phyloP scores from a whole-genome alignment of 2,113 vertebrate genomes.

The Gracilinanus agilis region DNA sequence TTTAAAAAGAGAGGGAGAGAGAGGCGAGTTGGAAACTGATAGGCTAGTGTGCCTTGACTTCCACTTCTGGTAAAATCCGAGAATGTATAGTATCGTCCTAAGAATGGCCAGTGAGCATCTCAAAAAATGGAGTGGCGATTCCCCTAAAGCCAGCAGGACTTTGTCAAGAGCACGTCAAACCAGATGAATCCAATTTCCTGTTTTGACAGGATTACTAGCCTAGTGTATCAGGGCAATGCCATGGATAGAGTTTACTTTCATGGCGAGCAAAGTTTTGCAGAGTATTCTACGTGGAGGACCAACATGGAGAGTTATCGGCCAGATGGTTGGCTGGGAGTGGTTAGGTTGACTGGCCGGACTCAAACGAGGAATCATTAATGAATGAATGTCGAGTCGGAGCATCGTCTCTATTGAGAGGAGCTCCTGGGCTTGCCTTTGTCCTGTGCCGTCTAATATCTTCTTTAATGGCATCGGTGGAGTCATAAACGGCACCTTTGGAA shows the following conservation, averaged over 20 bases:
- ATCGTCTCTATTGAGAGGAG: not conserved
- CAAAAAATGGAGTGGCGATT: not conserved
- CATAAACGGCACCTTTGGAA: not conserved
- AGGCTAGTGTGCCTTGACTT: not conserved
- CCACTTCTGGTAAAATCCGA: not conserved
- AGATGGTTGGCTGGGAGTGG: not conserved
- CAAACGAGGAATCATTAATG: not conserved
- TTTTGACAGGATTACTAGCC: not conserved
- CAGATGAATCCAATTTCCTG: slow-evolving; percentile 1
- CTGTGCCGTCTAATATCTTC: not conserved
- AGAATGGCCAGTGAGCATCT: not conserved
- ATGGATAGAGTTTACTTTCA: not conserved
- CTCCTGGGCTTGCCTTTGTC: not conserved
- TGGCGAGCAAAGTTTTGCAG: not conserved
- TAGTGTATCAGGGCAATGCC: not conserved
- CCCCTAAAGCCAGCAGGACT: not conserved
- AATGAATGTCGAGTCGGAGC: not conserved
- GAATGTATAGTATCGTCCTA: not conserved
- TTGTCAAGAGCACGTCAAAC: not conserved
- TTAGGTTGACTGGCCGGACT: not conserved
- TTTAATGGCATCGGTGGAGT: not conserved
- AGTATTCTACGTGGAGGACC: not conserved
- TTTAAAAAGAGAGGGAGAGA: too few species aligned
- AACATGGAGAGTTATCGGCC: not conserved
- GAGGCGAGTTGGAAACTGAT: not conserved